Percentiles rank a stretch among this genome's conserved stretches.
These are phyloP conservation scores for Carassius gibelio DNA, from an alignment of 2,113 vertebrate genomes.

Conservation along the genomic window DNA sequence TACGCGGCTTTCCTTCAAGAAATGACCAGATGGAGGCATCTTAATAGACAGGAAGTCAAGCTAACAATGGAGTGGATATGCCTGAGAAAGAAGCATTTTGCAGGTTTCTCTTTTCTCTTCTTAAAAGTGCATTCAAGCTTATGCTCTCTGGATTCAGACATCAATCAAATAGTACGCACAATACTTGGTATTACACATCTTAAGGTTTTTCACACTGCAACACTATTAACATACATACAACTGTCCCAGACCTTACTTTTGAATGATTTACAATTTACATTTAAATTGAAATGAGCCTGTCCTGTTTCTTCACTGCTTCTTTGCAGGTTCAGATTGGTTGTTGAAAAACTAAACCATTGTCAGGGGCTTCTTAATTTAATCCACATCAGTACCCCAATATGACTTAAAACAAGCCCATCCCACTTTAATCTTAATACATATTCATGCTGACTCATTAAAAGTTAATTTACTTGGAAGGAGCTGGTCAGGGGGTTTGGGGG, in stretches of 20 bases:
- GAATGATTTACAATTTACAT: slow-evolving; percentile 20
- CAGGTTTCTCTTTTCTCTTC: not conserved
- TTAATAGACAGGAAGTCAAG: not conserved
- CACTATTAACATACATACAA: slow-evolving; percentile 23
- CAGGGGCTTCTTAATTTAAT: slow-evolving; percentile 36
- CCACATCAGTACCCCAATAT: not conserved
- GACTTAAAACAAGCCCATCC: not conserved
- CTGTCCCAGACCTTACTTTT: slow-evolving; percentile 11
- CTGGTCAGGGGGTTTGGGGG: not conserved
- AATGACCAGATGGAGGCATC: not conserved
- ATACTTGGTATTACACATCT: slow-evolving; percentile 43
- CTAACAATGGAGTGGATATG: not conserved
- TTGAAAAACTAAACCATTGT: slow-evolving; percentile 56
- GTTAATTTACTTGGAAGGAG: slow-evolving; percentile 63
- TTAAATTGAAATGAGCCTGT: not conserved
- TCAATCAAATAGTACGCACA: slow-evolving; percentile 57
- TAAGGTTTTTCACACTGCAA: slow-evolving; percentile 50
- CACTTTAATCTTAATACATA: slow-evolving; percentile 63
- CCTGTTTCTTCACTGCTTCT: not conserved
- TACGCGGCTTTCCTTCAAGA: not conserved
- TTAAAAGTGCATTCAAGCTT: slow-evolving; percentile 49
- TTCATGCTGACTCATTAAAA: slow-evolving; percentile 66
- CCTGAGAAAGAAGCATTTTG: not conserved
- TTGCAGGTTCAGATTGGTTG: slow-evolving; percentile 57
- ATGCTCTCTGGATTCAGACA: slow-evolving; percentile 49